These are phyloP conservation scores for Lepidocolaptes lacrymiger DNA, from an alignment of 2,797 vertebrate species.

Conservation along the genomic window DNA sequence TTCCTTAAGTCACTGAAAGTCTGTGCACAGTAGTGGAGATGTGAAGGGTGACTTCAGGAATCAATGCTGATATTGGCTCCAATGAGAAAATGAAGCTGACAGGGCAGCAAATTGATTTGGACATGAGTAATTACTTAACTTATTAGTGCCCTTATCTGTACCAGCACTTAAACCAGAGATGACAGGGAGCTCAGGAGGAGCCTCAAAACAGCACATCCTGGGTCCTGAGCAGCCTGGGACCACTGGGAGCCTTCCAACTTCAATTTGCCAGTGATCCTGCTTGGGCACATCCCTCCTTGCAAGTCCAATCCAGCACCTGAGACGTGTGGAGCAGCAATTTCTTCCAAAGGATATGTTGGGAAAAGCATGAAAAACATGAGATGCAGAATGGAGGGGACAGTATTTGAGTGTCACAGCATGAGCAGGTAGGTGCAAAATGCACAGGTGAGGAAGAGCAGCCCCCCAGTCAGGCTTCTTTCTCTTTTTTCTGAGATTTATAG, in stretches of 20 bases:
- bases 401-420: neutral
- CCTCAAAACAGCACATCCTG: neutral
- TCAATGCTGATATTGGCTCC: conserved; percentile 14
- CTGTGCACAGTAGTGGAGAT: neutral
- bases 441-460: neutral
- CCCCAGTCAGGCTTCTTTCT: neutral
- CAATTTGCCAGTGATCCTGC: neutral
- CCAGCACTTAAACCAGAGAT: neutral
- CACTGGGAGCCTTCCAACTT: accelerated
- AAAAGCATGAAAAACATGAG: neutral
- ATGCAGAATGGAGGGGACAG: neutral
- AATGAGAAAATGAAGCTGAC: neutral
- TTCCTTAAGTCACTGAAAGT: neutral
- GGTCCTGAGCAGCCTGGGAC: neutral
- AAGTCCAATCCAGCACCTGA: no score
- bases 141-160: conserved; percentile 11
- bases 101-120: conserved; percentile 40
- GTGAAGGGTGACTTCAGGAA: neutral
- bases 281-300: neutral
- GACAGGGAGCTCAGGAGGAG: neutral
- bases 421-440: neutral
- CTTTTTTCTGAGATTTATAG: neutral
- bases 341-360: neutral
- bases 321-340: neutral
- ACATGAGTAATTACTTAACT: conserved; percentile 52